Evolutionary conservation across 2,113 vertebrate species (phyloP).

Genomic region (Datnioides undecimradiatus): DNA sequence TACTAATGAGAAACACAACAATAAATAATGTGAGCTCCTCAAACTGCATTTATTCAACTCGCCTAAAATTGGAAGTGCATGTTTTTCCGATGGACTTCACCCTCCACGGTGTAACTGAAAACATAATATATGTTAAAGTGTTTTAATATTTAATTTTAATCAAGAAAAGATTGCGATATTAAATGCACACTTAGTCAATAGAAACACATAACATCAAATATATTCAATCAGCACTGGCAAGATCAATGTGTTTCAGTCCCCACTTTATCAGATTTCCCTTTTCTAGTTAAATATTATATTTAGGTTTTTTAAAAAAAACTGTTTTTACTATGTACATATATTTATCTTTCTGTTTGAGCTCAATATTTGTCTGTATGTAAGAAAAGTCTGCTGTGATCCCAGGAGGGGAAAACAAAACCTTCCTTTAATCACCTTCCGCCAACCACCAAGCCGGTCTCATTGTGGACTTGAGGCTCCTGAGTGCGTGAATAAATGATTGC

Average conservation of each 20-base stretch:
- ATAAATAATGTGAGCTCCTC: too few species aligned
- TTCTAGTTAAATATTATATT: slow-evolving; percentile 46
- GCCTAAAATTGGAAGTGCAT: too few species aligned
- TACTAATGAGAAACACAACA: too few species aligned
- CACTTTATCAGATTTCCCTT: slow-evolving; percentile 16
- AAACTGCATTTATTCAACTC: too few species aligned
- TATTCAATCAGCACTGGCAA: slow-evolving; percentile 13
- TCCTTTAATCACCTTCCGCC: slow-evolving; percentile 47
- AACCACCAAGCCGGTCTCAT: slow-evolving; percentile 36
- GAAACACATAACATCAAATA: not conserved
- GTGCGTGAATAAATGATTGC: slow-evolving; percentile 61
- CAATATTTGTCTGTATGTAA: slow-evolving; percentile 43
- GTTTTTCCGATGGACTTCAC: too few species aligned
- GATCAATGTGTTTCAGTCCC: slow-evolving; percentile 36
- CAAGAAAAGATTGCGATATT: not conserved
- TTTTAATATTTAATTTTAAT: slow-evolving; percentile 11
- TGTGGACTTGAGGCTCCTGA: slow-evolving; percentile 48
- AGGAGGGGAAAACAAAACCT: slow-evolving; percentile 49
- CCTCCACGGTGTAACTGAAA: not conserved
- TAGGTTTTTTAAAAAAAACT: not conserved
- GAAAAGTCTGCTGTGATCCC: slow-evolving; percentile 24
- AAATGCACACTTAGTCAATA: not conserved
- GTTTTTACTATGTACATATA: slow-evolving; percentile 38
- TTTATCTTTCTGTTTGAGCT: slow-evolving; percentile 46
- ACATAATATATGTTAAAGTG: slow-evolving; percentile 3